Conservation (phyloP, 2,113 vertebrate genomes). For the Chaenocephalus aceratus region DNA sequence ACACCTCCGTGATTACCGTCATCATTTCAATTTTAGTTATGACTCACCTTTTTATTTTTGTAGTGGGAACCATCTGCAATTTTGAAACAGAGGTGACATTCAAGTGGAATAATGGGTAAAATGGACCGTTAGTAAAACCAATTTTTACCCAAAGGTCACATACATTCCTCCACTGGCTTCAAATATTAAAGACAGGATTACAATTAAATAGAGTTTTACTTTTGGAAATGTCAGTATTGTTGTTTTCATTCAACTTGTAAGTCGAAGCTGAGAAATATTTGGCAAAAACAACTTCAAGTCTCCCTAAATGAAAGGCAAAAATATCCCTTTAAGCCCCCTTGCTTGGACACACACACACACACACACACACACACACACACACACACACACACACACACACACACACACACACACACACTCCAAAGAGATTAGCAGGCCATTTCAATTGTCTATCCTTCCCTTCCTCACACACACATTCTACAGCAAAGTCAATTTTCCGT, state of each 20-base stretch:
- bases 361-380: not conserved
- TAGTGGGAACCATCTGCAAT: not conserved
- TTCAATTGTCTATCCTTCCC: slow-evolving; percentile 5
- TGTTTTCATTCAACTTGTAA: no score
- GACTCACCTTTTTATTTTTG: slow-evolving; percentile 8
- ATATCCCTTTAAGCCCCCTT: not conserved
- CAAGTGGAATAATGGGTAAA: not conserved
- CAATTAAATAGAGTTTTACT: not conserved
- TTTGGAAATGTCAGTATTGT: not conserved
- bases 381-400: not conserved
- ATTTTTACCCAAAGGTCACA: not conserved
- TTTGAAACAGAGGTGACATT: not conserved
- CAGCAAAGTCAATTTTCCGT: slow-evolving; percentile 33
- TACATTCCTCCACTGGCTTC: not conserved
- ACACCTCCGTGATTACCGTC: not conserved
- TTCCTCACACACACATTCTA: slow-evolving; percentile 2
- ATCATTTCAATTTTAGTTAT: not conserved
- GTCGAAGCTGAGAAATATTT: no score
- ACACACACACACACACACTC: not conserved
- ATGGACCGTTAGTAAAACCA: not conserved
- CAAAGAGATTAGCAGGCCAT: slow-evolving; percentile 1
- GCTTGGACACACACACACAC: not conserved
- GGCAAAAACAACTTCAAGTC: not conserved
- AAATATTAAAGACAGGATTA: not conserved
- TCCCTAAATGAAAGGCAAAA: not conserved